These are phyloP conservation scores for Threskiornis aethiopicus DNA, from an alignment of 2,797 vertebrate genomes.

Conservation along the genomic window DNA sequence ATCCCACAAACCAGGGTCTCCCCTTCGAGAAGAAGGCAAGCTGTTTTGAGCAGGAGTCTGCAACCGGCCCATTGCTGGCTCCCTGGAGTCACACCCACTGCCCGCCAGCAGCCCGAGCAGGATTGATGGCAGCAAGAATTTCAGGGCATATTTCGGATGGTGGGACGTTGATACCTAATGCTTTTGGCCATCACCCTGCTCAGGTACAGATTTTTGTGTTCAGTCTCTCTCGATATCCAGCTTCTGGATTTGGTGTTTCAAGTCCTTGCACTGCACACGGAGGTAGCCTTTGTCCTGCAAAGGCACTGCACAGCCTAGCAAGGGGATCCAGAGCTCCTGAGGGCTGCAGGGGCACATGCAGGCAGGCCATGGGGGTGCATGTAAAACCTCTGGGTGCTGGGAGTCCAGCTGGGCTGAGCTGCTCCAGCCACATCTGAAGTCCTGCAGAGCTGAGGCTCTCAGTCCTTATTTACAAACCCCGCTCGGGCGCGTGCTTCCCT, in stretches of 20 bases:
- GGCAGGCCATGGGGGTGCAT: background rate
- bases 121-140: background rate
- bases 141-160: background rate
- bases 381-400: background rate
- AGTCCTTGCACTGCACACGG: background rate
- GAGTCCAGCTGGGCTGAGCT: background rate
- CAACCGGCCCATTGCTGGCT: background rate
- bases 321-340: background rate
- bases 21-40: background rate
- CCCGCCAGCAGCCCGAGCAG: background rate
- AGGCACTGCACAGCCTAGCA: background rate
- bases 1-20: background rate
- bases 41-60: background rate
- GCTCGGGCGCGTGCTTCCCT: background rate
- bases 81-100: background rate
- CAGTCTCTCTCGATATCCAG: background rate
- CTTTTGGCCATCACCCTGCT: background rate
- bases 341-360: background rate
- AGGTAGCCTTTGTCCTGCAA: background rate
- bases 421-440: background rate
- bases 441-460: background rate
- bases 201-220: background rate
- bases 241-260: background rate
- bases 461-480: background rate
- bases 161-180: background rate